phyloP scores from a whole-genome alignment of 2,797 vertebrate genomes.

The Tarsius wallacei region DNA sequence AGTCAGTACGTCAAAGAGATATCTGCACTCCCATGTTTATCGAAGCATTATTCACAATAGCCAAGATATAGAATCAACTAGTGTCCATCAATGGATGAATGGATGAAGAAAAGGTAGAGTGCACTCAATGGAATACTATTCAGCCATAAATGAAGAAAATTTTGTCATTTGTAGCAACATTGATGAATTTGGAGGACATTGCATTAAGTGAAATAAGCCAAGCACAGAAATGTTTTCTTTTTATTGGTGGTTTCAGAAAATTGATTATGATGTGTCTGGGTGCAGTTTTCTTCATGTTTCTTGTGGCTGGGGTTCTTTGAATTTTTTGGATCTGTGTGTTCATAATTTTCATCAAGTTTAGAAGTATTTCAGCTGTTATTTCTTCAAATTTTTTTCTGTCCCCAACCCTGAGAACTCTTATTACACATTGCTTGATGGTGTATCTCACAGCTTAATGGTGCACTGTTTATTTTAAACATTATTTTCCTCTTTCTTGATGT shows the following conservation, averaged over 20 bases:
- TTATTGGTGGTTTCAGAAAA: not conserved
- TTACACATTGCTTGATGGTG: rapidly evolving
- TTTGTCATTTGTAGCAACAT: not conserved
- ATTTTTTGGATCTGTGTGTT: not conserved
- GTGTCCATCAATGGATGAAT: too few species aligned
- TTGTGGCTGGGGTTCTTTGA: not conserved
- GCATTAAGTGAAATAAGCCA: not conserved
- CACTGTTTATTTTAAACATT: not conserved
- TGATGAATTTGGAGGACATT: not conserved
- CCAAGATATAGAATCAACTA: rapidly evolving
- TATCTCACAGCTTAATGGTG: not conserved
- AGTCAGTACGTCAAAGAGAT: not conserved
- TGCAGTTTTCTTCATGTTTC: not conserved
- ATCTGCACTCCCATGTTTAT: rapidly evolving
- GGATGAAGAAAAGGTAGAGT: not conserved
- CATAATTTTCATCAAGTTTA: not conserved
- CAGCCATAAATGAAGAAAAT: too few species aligned
- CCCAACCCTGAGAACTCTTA: too few species aligned
- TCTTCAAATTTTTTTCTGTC: not conserved
- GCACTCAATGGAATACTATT: not conserved
- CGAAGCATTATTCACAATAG: too few species aligned
- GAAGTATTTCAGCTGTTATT: not conserved
- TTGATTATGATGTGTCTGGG: not conserved
- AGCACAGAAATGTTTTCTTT: not conserved
- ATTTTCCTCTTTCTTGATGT: not conserved